Evolutionary conservation across 2,113 vertebrate genomes (phyloP), one percentile per base, ranked within the genome.

Genomic region (Paraplagusia blochii): DNA sequence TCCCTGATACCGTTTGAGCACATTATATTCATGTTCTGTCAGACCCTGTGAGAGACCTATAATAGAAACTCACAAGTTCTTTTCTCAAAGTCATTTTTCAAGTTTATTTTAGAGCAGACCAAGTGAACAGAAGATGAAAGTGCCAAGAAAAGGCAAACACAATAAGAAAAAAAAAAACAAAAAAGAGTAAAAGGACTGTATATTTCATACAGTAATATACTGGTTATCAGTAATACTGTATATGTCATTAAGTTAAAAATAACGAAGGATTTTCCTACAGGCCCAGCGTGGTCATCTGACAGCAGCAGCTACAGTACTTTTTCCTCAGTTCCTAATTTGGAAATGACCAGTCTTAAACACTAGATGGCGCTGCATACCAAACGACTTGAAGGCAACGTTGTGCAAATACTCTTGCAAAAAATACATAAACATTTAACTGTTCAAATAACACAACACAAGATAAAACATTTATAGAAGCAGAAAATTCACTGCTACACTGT

Each of bases 61-160:
- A n/a, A n/a, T n/a, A n/a, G n/a, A n/a, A n/a, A n/a, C n/a, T n/a
- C n/a, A n/a, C n/a, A n/a, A n/a, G n/a, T n/a, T n/a, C n/a, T n/a
- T n/a, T 29, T 29, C 22, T 29, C 22, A 29, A 29, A 6, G 22
- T 29, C 22, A 6, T 29, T 29, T n/a, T n/a, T n/a, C n/a, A n/a
- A n/a, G n/a, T 89, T 89, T 87, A 88, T 87, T 89, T 16, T 71
- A 56, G 58, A 69, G 65, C n/a, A 58, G 43, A 72, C 22, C 61
- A 10, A 44, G 39, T 36, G 17, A 76, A 80, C 7, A 78, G 17
- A 77, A 67, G 63, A 60, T 19, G 14, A 69, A 74, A 74, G 58
- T 74, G 66, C 22, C 74, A 57, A 62, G 36, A 33, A 57, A 48
- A 67, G 10, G 50, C 14, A 15, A 71, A 56, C 52, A 8, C 46